Conservation (phyloP, 2,888 invertebrate species). For the Autographa gamma region DNA sequence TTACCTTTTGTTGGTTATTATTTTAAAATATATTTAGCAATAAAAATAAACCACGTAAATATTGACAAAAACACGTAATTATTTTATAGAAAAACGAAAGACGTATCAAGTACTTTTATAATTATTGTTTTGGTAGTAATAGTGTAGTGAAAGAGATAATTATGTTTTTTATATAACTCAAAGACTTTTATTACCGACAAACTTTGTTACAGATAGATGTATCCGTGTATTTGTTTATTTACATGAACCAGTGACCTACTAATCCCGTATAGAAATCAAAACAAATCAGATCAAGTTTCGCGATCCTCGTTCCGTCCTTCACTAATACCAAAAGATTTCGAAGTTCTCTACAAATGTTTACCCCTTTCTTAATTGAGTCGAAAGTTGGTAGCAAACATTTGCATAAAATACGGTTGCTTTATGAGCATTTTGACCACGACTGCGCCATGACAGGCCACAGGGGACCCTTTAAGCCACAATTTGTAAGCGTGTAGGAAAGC, state of each 20-base stretch:
- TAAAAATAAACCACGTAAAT: no score
- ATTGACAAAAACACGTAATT: no score
- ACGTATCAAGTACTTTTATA: no score
- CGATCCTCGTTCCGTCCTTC: constrained; percentile 4
- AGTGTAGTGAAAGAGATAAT: not conserved
- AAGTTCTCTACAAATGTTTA: constrained; percentile 16
- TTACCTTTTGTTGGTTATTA: no score
- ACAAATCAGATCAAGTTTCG: constrained; percentile 25
- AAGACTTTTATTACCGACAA: not conserved
- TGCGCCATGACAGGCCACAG: not conserved
- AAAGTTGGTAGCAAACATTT: constrained; percentile 40
- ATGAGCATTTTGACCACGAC: constrained; percentile 25
- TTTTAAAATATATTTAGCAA: no score
- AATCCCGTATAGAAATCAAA: constrained; percentile 38
- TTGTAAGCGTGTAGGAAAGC: not conserved
- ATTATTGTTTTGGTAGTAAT: no score
- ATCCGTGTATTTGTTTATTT: constrained; percentile 19
- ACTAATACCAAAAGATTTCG: constrained; percentile 9
- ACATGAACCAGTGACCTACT: constrained; percentile 42
- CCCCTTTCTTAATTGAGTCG: constrained; percentile 15
- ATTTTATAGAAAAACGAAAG: no score
- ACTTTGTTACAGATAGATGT: constrained; percentile 6
- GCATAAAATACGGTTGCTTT: constrained; percentile 39
- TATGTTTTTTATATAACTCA: not conserved
- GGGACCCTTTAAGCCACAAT: constrained; percentile 5